Conservation (phyloP, 2,888 invertebrate genomes). For the Cynaeus angustus region DNA sequence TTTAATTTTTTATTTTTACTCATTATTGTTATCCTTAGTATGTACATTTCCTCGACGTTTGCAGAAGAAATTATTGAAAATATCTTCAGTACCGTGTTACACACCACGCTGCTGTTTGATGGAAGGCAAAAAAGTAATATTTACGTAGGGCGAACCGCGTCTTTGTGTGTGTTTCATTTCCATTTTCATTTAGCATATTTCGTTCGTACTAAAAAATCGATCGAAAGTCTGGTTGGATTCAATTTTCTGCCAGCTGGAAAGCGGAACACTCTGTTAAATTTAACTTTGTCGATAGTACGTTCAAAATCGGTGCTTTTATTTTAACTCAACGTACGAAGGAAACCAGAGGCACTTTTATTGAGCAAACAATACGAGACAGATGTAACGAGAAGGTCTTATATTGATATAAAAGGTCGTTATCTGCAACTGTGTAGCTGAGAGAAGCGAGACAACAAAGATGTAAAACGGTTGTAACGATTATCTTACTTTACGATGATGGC, state of each 20-base stretch:
- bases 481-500: constrained; percentile 42
- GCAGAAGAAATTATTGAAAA: background rate
- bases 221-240: background rate
- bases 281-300: background rate
- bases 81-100: background rate
- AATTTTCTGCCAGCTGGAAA: too few species aligned
- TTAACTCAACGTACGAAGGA: background rate
- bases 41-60: too few species aligned
- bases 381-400: constrained; percentile 38
- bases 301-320: background rate
- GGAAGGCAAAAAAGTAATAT: constrained; percentile 28
- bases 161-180: constrained; percentile 32
- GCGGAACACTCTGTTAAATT: background rate
- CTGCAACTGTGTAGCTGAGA: constrained; percentile 49
- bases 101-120: constrained; percentile 14
- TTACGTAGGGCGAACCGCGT: constrained; percentile 17
- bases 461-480: constrained; percentile 43
- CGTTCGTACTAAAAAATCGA: constrained; percentile 7
- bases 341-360: constrained; percentile 14
- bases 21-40: too few species aligned
- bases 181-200: constrained; percentile 27
- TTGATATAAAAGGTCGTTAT: constrained; percentile 46
- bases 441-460: constrained; percentile 42
- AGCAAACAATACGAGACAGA: constrained; percentile 29
- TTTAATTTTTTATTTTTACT: too few species aligned